Conservation (phyloP, 2,113 vertebrate genomes). For the Fregata magnificens region DNA sequence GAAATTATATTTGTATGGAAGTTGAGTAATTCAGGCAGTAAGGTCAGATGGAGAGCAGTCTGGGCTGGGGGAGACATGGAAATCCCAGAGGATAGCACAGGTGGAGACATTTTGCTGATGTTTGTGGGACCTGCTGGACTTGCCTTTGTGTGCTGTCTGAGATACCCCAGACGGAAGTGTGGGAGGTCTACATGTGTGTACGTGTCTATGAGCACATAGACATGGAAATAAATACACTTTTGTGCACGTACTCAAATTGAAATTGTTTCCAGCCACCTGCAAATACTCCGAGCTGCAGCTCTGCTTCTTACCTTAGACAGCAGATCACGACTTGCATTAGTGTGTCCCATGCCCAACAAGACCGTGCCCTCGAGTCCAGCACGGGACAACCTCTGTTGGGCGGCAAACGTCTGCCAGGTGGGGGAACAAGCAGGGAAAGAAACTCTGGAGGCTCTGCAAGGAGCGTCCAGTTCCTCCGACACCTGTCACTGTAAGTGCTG, state of each 20-base stretch:
- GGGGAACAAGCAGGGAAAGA: background rate
- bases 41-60: background rate
- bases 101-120: background rate
- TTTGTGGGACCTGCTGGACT: background rate
- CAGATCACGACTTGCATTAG: background rate
- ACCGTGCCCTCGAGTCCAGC: rapidly evolving
- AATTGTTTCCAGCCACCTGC: background rate
- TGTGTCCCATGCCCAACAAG: rapidly evolving
- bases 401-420: background rate
- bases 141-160: background rate
- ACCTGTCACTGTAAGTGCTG: background rate
- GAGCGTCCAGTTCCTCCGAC: background rate
- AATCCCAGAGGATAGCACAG: background rate
- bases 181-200: background rate
- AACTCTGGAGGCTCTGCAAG: background rate
- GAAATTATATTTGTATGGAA: background rate
- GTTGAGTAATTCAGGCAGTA: background rate
- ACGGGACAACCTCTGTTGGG: background rate
- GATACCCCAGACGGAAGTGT: background rate
- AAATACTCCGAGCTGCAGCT: background rate
- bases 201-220: rapidly evolving
- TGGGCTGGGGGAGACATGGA: background rate
- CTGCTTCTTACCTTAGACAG: background rate
- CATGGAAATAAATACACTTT: background rate
- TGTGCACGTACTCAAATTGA: background rate